These are phyloP conservation scores for Aleiodes testaceus DNA, from an alignment of 2,888 invertebrate genomes.

Conservation along the genomic window DNA sequence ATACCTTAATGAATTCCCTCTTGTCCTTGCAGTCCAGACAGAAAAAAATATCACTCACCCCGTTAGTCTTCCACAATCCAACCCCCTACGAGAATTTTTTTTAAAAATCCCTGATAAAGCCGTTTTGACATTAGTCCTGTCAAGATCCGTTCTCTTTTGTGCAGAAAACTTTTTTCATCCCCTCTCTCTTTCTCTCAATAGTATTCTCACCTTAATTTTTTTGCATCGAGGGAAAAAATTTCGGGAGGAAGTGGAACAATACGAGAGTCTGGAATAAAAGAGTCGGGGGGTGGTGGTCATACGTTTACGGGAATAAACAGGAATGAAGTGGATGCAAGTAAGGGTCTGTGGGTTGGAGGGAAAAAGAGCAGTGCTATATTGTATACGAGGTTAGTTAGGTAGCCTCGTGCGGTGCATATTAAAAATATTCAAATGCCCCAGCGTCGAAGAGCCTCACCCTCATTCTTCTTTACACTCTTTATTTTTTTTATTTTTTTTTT, in stretches of 20 bases:
- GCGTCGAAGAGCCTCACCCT: conserved; percentile 42
- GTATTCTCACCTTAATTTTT: conserved; percentile 17
- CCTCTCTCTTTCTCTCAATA: background rate
- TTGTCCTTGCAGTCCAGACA: conserved; percentile 45
- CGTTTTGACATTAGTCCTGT: conserved; percentile 13
- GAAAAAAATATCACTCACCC: conserved; percentile 32
- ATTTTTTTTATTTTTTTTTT: too few species aligned
- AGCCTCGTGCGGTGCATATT: conserved; percentile 66
- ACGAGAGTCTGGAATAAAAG: conserved; percentile 6
- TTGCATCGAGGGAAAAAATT: background rate
- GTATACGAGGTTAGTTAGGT: conserved; percentile 68
- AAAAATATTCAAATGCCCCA: conserved; percentile 69
- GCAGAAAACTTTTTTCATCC: conserved; percentile 11
- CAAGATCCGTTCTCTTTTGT: conserved; percentile 20
- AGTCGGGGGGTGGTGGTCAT: conserved; percentile 8
- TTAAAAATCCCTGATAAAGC: conserved; percentile 27
- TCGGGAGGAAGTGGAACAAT: background rate
- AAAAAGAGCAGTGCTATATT: conserved; percentile 49
- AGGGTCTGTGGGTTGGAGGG: conserved; percentile 46
- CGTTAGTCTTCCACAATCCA: background rate
- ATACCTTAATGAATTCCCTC: conserved; percentile 71
- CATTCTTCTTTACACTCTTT: conserved; percentile 38
- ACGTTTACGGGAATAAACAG: conserved; percentile 21
- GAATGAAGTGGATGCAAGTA: conserved; percentile 58
- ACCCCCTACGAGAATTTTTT: conserved; percentile 14